Evolutionary conservation across 2,888 invertebrate species (phyloP).

Genomic region (Acrobasis consociella): DNA sequence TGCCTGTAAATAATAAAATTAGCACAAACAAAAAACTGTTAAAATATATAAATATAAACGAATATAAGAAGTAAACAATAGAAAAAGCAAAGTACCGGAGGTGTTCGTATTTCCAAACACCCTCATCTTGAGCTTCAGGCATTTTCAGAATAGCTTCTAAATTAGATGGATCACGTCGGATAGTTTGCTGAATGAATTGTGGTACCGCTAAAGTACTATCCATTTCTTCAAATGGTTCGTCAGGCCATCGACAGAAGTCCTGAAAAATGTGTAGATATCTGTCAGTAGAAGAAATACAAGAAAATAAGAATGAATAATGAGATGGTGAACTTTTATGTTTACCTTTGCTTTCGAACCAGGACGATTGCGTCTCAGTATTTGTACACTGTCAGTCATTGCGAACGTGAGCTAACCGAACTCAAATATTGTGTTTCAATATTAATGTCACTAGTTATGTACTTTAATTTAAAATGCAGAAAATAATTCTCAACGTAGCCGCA

Average conservation of each 20-base stretch:
- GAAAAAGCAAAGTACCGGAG: slow-evolving; percentile 84
- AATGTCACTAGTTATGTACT: background rate
- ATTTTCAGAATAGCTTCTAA: slow-evolving; percentile 97
- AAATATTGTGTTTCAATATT: background rate
- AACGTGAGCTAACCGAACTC: background rate
- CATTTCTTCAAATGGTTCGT: slow-evolving; percentile 99
- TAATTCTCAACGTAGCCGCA: background rate
- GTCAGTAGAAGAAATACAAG: background rate
- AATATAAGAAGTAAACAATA: too few relatives aligned
- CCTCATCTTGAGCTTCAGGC: slow-evolving; percentile 98
- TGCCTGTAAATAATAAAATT: slow-evolving; percentile 86
- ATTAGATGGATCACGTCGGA: slow-evolving; percentile 95
- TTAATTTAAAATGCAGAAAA: background rate
- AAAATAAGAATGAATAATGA: slow-evolving; percentile 14
- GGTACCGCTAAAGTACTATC: slow-evolving; percentile 99
- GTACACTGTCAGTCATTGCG: slow-evolving; percentile 92
- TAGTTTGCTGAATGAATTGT: slow-evolving; percentile 99
- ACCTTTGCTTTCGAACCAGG: slow-evolving; percentile 96
- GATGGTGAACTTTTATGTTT: slow-evolving; percentile 31
- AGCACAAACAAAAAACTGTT: background rate
- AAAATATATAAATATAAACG: background rate
- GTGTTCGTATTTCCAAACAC: slow-evolving; percentile 99
- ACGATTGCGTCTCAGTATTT: slow-evolving; percentile 93
- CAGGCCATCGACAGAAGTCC: slow-evolving; percentile 99
- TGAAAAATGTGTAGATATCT: slow-evolving; percentile 49